Evolutionary conservation across 2,113 vertebrate species (phyloP).

Genomic region (Cairina moschata): DNA sequence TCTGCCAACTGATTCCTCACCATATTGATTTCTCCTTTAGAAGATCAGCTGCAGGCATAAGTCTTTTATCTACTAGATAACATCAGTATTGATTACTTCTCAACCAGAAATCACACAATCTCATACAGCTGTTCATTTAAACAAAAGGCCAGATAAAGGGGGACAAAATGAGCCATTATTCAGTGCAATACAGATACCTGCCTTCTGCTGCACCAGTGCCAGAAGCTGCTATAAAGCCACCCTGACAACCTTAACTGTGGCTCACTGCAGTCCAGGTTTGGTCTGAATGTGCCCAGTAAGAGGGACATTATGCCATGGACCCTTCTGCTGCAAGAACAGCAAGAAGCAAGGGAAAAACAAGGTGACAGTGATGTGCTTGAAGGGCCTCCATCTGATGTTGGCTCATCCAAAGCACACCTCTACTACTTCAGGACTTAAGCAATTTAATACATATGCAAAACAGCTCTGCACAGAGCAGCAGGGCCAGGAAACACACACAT

Average conservation of each 20-base stretch:
- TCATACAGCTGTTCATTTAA: constrained; percentile 35
- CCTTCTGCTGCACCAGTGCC: not conserved
- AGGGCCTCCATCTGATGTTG: not conserved
- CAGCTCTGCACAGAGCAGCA: not conserved
- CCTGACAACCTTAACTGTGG: not conserved
- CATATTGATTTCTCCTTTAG: constrained; percentile 34
- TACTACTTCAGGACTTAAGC: not conserved
- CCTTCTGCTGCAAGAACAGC: not conserved
- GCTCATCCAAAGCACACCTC: not conserved
- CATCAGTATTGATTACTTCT: constrained; percentile 48
- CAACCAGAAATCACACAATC: constrained; percentile 21
- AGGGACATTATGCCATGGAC: too few species aligned
- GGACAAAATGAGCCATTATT: constrained; percentile 21
- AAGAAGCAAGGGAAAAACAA: not conserved
- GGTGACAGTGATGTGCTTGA: not conserved
- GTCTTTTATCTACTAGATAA: constrained; percentile 16
- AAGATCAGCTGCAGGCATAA: constrained; percentile 41
- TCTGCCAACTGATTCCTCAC: constrained; percentile 27
- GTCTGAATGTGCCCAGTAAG: not conserved
- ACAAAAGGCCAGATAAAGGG: not conserved
- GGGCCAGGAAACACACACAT: not conserved
- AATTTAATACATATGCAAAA: rapidly evolving
- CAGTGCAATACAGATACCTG: not conserved
- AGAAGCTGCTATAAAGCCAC: not conserved
- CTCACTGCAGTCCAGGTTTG: not conserved